Percentiles rank a stretch among this genome's conserved stretches.
Evolutionary conservation across 1,140 invertebrate species (phyloP).

Genomic region (Ceratosolen solmsi): DNA sequence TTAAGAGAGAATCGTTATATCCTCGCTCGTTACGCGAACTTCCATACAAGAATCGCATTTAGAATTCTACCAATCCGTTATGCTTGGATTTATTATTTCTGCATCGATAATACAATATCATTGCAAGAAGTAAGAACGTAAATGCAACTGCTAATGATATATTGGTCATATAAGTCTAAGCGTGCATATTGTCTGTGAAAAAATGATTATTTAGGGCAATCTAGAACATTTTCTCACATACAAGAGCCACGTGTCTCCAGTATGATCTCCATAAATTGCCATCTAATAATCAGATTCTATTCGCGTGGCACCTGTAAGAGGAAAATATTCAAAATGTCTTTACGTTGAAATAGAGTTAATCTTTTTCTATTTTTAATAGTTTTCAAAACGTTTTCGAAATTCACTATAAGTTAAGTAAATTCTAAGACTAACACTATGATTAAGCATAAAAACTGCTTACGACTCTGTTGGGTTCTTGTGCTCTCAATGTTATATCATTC

Average conservation of each 20-base stretch:
- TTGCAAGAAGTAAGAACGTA: neutral
- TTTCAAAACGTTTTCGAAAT: neutral
- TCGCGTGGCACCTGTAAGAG: no score
- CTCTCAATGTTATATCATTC: no score
- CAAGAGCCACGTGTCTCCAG: neutral
- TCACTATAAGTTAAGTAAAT: neutral
- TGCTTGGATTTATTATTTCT: neutral
- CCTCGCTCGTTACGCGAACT: neutral
- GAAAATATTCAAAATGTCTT: no score
- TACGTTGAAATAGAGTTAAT: no score
- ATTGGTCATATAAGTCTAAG: neutral
- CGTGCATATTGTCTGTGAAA: neutral
- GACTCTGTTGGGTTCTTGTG: no score
- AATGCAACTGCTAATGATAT: no score
- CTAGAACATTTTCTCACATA: neutral
- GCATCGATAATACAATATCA: constrained; percentile 16
- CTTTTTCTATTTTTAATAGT: no score
- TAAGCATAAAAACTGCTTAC: no score
- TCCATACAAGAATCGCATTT: neutral
- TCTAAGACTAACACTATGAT: no score
- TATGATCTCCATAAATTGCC: neutral
- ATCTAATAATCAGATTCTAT: no score
- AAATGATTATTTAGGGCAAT: neutral
- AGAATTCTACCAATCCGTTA: neutral
- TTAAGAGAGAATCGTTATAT: neutral